Percentiles rank a stretch among this genome's conserved stretches.
These are phyloP conservation scores for Porphyrio hochstetteri DNA, from an alignment of 2,113 vertebrate species.

Conservation along the genomic window DNA sequence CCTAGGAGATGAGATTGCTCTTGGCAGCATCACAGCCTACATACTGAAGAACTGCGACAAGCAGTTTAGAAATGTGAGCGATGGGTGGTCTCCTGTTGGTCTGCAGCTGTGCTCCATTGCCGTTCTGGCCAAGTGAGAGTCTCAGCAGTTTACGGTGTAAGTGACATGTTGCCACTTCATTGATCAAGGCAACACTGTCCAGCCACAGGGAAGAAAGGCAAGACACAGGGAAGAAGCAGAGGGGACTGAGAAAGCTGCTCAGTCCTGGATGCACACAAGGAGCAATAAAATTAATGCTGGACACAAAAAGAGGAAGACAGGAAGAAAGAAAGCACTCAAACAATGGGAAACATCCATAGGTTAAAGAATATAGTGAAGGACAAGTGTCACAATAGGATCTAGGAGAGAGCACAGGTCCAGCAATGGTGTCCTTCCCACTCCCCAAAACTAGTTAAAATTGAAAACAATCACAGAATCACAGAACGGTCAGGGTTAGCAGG, in stretches of 20 bases:
- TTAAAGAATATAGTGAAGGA: not conserved
- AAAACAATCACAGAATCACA: not conserved
- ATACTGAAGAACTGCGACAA: not conserved
- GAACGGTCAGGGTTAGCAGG: too few relatives aligned
- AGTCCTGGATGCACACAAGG: not conserved
- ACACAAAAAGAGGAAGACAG: not conserved
- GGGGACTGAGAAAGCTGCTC: not conserved
- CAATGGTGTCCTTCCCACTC: not conserved
- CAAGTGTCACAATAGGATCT: not conserved
- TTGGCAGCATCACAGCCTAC: constrained; percentile 32
- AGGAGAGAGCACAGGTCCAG: not conserved
- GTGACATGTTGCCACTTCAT: not conserved
- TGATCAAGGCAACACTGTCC: not conserved
- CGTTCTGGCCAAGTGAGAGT: fast-evolving
- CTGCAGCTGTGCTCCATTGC: constrained; percentile 18
- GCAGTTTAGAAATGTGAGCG: not conserved
- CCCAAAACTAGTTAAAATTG: not conserved
- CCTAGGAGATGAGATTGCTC: constrained; percentile 30
- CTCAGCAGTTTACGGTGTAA: not conserved
- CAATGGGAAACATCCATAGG: not conserved
- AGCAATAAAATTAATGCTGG: not conserved
- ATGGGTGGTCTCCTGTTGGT: not conserved
- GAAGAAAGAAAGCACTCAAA: not conserved
- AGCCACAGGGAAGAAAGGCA: not conserved
- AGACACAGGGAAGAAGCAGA: not conserved